Percentiles rank a stretch among this genome's conserved stretches.
Conservation (phyloP, 1,140 invertebrate genomes). For the Aphelenchoides besseyi region DNA sequence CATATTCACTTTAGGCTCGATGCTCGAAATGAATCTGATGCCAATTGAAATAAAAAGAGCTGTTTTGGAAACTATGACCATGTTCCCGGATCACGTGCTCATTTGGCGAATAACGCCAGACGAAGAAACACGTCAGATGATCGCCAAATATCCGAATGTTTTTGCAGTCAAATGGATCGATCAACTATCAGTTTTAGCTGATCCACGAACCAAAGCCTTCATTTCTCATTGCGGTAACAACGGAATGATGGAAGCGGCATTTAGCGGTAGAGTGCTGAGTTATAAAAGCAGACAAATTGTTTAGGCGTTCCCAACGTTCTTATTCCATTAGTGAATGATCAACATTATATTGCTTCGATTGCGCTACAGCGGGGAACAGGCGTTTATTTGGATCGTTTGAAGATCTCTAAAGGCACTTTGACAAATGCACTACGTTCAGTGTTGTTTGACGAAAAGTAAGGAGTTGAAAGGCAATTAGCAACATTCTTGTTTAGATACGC, state of each 20-base stretch:
- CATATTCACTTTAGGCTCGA: slow-evolving; percentile 26
- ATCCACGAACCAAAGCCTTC: not conserved
- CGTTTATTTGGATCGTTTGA: not conserved
- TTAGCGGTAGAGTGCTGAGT: slow-evolving; percentile 6
- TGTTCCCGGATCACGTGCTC: slow-evolving; percentile 15
- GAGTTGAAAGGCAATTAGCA: not conserved
- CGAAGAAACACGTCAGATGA: not conserved
- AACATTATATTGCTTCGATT: not conserved
- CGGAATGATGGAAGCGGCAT: slow-evolving; percentile 1
- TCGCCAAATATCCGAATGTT: slow-evolving; percentile 7
- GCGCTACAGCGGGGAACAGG: not conserved
- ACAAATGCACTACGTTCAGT: not conserved
- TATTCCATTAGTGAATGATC: not conserved
- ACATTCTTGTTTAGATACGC: slow-evolving; percentile 8
- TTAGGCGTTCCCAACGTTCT: not conserved
- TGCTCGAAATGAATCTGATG: slow-evolving; percentile 12
- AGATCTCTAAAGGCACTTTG: not conserved
- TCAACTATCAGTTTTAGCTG: not conserved
- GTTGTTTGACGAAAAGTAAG: not conserved
- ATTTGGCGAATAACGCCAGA: slow-evolving; percentile 14
- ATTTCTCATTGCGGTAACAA: slow-evolving; percentile 8
- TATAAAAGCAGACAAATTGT: not conserved
- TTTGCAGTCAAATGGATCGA: not conserved
- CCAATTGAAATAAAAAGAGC: slow-evolving; percentile 23
- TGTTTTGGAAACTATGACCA: slow-evolving; percentile 5